phyloP scores from a whole-genome alignment of 2,888 invertebrate genomes.

The Drosophila picticornis region DNA sequence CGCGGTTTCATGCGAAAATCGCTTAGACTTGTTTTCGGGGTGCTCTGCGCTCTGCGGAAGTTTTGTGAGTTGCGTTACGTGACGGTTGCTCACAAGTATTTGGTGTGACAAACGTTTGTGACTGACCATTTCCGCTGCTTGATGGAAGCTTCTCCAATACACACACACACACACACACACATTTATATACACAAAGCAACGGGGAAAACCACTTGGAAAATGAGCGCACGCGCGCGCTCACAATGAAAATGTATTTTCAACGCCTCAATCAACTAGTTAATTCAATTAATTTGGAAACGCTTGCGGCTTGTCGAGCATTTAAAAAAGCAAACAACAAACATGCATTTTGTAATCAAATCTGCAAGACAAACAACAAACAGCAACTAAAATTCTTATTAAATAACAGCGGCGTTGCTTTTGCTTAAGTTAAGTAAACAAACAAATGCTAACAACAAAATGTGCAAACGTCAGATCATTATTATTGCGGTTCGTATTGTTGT shows the following conservation, averaged over 20 bases:
- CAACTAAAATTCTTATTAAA: conserved; percentile 54
- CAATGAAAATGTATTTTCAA: conserved; percentile 66
- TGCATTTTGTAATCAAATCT: conserved; percentile 24
- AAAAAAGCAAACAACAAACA: conserved; percentile 18
- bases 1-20: conserved; percentile 51
- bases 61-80: conserved; percentile 56
- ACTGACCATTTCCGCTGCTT: conserved; percentile 57
- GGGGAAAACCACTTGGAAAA: conserved; percentile 59
- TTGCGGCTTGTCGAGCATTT: conserved; percentile 39
- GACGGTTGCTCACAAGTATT: conserved; percentile 47
- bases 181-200: conserved; percentile 31
- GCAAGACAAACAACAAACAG: conserved; percentile 11
- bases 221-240: conserved; percentile 7
- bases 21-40: conserved; percentile 29
- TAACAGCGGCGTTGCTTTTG: conserved; percentile 43
- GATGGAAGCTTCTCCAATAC: conserved; percentile 32
- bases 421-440: conserved; percentile 38
- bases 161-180: background rate
- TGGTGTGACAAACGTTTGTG: conserved; percentile 57
- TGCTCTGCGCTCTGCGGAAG: conserved; percentile 45
- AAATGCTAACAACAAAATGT: conserved; percentile 62
- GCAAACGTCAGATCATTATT: conserved; percentile 56
- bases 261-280: conserved; percentile 81
- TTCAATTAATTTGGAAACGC: conserved; percentile 78
- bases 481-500: background rate